Evolutionary conservation across 1,140 invertebrate genomes (phyloP).

Genomic region (Diorhabda sublineata): DNA sequence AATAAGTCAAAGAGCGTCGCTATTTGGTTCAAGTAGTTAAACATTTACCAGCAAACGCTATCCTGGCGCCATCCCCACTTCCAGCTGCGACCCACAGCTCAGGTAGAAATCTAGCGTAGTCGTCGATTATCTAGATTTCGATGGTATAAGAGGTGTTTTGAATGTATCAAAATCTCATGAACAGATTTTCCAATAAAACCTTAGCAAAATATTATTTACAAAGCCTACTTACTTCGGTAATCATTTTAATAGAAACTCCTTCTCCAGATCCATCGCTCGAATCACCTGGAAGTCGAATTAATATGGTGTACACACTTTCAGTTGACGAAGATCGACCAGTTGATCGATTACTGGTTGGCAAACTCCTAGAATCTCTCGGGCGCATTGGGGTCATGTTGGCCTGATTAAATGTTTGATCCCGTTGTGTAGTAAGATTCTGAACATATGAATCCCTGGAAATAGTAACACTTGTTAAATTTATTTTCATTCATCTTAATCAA

Average conservation of each 20-base stretch:
- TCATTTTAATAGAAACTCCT: slow-evolving; percentile 80
- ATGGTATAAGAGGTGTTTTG: too few relatives aligned
- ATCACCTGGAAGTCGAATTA: slow-evolving; percentile 73
- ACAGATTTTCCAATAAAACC: too few relatives aligned
- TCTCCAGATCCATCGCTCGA: slow-evolving; percentile 53
- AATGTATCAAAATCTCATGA: too few relatives aligned
- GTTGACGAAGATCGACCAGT: slow-evolving; percentile 62
- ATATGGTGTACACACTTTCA: slow-evolving; percentile 85
- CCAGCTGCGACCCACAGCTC: too few relatives aligned
- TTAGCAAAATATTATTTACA: slow-evolving; percentile 34
- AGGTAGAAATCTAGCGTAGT: too few relatives aligned
- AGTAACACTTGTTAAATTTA: too few relatives aligned
- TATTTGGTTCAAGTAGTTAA: too few relatives aligned
- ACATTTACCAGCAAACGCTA: too few relatives aligned
- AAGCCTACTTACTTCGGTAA: slow-evolving; percentile 56
- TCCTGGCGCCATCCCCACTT: too few relatives aligned
- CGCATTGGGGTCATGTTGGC: slow-evolving; percentile 43
- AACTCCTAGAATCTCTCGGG: slow-evolving; percentile 45
- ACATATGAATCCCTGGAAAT: slow-evolving; percentile 50
- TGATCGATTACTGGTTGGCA: slow-evolving; percentile 48
- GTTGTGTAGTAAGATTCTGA: slow-evolving; percentile 28
- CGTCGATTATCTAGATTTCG: too few relatives aligned
- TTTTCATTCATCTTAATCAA: too few relatives aligned
- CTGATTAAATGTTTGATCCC: slow-evolving; percentile 35
- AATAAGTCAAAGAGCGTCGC: too few relatives aligned